These are phyloP conservation scores for Drosophila nr. perissopoda DNA, from an alignment of 2,888 invertebrate species.

Conservation along the genomic window DNA sequence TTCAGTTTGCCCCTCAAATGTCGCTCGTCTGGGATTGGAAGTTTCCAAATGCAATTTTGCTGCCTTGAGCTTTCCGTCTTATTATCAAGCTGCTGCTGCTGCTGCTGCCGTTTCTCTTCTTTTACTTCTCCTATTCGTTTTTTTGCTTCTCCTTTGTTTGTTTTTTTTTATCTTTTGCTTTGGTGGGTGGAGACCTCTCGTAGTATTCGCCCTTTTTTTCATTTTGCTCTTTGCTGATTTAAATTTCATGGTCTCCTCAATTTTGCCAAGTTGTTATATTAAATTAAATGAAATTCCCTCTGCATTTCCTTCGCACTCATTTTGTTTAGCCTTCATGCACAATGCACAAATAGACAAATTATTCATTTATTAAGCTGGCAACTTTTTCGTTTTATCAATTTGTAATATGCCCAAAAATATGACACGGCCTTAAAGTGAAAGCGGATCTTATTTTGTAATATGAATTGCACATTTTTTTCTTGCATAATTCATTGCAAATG, in stretches of 20 bases:
- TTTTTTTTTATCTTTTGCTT: constrained; percentile 22
- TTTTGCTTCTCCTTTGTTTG: constrained; percentile 12
- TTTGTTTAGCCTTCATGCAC: constrained; percentile 13
- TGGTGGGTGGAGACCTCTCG: constrained; percentile 53
- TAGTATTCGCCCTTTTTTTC: constrained; percentile 30
- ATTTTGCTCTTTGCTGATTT: constrained; percentile 61
- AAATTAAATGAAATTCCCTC: constrained; percentile 73
- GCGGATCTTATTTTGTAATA: not conserved
- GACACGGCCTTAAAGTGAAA: constrained; percentile 3
- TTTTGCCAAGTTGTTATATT: constrained; percentile 67
- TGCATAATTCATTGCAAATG: not conserved
- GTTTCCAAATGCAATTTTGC: constrained; percentile 82
- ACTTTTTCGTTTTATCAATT: constrained; percentile 2
- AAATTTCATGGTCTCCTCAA: constrained; percentile 78
- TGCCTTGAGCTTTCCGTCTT: constrained; percentile 73
- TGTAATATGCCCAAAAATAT: not conserved
- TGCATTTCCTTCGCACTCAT: constrained; percentile 38
- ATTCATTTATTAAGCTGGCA: constrained; percentile 9
- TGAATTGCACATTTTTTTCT: not conserved
- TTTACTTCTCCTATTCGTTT: constrained; percentile 33
- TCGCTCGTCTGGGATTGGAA: constrained; percentile 83
- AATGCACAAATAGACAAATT: constrained; percentile 22
- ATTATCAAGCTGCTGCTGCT: constrained; percentile 57
- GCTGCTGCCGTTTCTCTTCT: constrained; percentile 27
- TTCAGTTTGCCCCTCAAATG: constrained; percentile 35